Percentiles rank a stretch among this genome's conserved stretches.
These are phyloP conservation scores for Sebastes glaucus DNA, from an alignment of 2,797 vertebrate genomes.

Conservation along the genomic window DNA sequence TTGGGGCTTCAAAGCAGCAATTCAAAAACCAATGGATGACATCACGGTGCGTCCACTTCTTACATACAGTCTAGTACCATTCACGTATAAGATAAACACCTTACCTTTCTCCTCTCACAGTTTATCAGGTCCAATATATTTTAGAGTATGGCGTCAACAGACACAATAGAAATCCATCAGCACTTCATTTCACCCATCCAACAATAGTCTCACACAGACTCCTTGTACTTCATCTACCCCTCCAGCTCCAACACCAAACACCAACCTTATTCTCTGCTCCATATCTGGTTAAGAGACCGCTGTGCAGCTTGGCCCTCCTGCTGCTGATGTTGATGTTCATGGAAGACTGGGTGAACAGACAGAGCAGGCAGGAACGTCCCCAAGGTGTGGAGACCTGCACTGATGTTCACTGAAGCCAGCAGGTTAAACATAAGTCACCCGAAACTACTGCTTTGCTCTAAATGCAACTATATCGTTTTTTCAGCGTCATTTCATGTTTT, in stretches of 20 bases:
- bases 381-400: background rate
- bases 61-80: background rate
- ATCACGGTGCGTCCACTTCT: no score
- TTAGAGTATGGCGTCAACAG: background rate
- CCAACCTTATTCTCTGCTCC: background rate
- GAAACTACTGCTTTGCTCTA: background rate
- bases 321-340: conserved; percentile 40
- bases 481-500: background rate
- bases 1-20: no score
- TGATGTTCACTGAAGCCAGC: conserved; percentile 17
- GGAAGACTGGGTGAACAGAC: conserved; percentile 13
- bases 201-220: background rate
- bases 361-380: conserved; percentile 12
- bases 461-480: background rate
- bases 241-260: background rate
- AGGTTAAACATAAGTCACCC: conserved; percentile 8
- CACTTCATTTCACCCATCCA: background rate
- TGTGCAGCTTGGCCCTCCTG: conserved; percentile 13
- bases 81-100: background rate
- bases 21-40: no score
- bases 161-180: background rate
- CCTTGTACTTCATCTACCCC: background rate
- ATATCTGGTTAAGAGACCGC: conserved; percentile 6
- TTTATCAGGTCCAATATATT: background rate
- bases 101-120: no score